These are phyloP conservation scores for Argyresthia goedartella DNA, from an alignment of 2,888 invertebrate species.

Conservation along the genomic window DNA sequence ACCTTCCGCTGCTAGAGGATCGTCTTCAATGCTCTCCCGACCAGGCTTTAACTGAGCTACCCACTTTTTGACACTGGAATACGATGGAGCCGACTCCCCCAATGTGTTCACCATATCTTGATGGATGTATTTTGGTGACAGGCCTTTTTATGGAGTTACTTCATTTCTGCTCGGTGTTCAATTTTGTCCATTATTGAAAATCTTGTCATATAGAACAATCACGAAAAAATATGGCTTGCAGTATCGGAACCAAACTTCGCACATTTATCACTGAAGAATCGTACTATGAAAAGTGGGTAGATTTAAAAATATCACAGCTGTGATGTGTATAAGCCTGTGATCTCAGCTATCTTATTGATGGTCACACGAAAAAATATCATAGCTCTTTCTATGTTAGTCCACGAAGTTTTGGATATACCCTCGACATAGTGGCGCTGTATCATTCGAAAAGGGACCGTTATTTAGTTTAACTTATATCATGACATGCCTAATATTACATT, in stretches of 20 bases:
- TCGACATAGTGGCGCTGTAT: too few species aligned
- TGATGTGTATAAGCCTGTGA: too few species aligned
- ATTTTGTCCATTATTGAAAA: slow-evolving; percentile 21
- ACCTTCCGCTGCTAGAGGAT: slow-evolving; percentile 1
- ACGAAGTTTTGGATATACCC: neutral
- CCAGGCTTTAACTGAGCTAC: neutral
- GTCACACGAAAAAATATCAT: neutral
- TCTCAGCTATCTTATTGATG: too few species aligned
- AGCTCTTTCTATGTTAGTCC: neutral
- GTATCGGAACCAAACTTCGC: neutral
- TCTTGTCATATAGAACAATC: neutral
- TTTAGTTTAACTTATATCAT: too few species aligned
- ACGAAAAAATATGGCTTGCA: neutral
- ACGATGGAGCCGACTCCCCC: slow-evolving; percentile 1
- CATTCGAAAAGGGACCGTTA: too few species aligned
- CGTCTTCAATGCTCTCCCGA: slow-evolving; percentile 2
- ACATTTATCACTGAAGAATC: neutral
- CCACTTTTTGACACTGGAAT: slow-evolving; percentile 3
- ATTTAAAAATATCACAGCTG: too few species aligned
- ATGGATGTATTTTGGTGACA: neutral
- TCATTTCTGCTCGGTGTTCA: slow-evolving; percentile 1
- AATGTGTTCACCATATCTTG: neutral
- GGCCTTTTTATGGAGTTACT: neutral
- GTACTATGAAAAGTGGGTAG: neutral
- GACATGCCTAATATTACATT: too few species aligned